Evolutionary conservation across 2,888 invertebrate genomes (phyloP), one percentile per base, ranked within the genome.

Genomic region (Mellilla xanthometata): DNA sequence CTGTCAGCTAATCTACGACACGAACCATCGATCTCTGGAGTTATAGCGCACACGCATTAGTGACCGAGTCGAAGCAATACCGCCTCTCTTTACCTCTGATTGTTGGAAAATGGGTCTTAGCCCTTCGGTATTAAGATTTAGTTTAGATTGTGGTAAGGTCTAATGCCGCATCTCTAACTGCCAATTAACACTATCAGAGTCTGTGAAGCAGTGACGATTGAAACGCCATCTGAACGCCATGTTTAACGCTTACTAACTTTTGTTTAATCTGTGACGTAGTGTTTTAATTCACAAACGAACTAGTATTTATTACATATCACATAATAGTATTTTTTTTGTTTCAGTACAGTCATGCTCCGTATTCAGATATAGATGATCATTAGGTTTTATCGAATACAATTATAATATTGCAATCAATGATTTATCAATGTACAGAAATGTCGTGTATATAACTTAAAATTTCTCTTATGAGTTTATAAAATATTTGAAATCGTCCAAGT

Each of bases 161-260:
- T 28, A 28, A 68, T 70, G 80, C 86, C 70, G 70, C 61, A 72
- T 71, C 72, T 81, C 77, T 82, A 84, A 80, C 80, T 72, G 71
- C 77, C 87, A 84, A 86, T 88, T 88, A 87, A 75, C 69, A 74
- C 69, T 54, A 57, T 54, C 55, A 40, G 29, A 34, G 33, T 23
- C 15, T 15, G 32, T 38, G 27, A 31, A 9, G 56, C 67, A 60
- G 72, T 73, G 79, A 77, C 76, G 79, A 83, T 81, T 76, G 81
- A 72, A 72, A 72, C 72, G 70, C 66, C 72, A 72, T 75, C 67
- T 65, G 64, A 63, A 51, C 58, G 41, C 34, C 15, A 28, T 24
- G 44, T 46, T 34, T 54, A 60, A 54, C 46, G 8, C 28, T 8
- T 15, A 19, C 28, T 22, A 4, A 36, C 36, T 36, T 3, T n/a